These are phyloP conservation scores for Chrysina gloriosa DNA, from an alignment of 2,888 invertebrate genomes.

Conservation along the genomic window DNA sequence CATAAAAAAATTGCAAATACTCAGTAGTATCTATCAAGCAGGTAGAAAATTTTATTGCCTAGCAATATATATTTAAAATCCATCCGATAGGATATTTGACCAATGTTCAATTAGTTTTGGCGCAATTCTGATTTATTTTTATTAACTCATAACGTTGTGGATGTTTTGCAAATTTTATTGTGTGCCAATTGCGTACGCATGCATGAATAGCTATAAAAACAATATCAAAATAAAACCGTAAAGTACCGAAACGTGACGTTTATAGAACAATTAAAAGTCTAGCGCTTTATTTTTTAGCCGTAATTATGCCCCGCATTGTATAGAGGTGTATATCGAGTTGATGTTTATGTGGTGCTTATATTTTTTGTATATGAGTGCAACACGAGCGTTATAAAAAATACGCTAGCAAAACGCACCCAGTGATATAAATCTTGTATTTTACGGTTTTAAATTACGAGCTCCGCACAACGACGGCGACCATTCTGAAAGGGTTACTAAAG, in stretches of 20 bases:
- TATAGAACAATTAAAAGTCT: not conserved
- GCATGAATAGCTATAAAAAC: too few species aligned
- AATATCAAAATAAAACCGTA: conserved; percentile 1
- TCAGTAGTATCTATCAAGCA: too few species aligned
- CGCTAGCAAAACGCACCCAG: conserved; percentile 13
- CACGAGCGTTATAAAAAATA: conserved; percentile 20
- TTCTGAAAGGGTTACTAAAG: conserved; percentile 21
- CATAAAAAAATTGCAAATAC: too few species aligned
- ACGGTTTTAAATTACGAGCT: conserved; percentile 32
- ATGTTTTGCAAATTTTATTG: too few species aligned
- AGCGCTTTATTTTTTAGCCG: not conserved
- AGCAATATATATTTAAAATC: too few species aligned
- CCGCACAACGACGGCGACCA: not conserved
- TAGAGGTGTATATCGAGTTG: not conserved
- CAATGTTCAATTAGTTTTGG: too few species aligned
- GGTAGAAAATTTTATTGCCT: too few species aligned
- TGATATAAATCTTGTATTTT: conserved; percentile 32
- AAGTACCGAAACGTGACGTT: not conserved
- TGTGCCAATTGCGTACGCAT: too few species aligned
- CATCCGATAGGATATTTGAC: too few species aligned
- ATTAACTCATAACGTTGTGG: too few species aligned
- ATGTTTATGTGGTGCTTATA: not conserved
- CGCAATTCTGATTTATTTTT: too few species aligned
- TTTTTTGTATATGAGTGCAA: conserved; percentile 1
- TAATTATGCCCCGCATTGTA: not conserved